These are phyloP conservation scores for Spatulosminthurus flaviceps DNA, from an alignment of 2,888 invertebrate species.

Conservation along the genomic window DNA sequence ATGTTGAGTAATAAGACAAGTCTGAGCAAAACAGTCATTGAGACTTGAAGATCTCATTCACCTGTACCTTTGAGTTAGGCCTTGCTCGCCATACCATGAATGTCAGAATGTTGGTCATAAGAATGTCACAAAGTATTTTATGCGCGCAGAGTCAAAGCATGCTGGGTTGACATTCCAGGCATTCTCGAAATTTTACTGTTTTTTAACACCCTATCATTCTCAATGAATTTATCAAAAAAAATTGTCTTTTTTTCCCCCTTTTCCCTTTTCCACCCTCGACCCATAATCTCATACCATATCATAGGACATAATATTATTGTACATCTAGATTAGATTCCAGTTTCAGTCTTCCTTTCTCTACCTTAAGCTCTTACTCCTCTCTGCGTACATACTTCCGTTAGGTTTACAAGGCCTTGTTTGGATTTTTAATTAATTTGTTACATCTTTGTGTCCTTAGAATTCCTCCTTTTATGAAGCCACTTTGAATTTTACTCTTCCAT, in stretches of 20 bases:
- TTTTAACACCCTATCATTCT: constrained; percentile 38
- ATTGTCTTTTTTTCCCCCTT: constrained; percentile 3
- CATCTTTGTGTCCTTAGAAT: too few species aligned
- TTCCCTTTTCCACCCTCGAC: background rate
- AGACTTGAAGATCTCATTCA: constrained; percentile 28
- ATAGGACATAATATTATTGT: too few species aligned
- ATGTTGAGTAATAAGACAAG: too few species aligned
- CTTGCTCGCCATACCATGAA: constrained; percentile 7
- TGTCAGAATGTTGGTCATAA: constrained; percentile 27
- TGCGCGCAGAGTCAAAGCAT: constrained; percentile 22
- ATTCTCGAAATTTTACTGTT: constrained; percentile 36
- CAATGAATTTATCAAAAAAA: constrained; percentile 38
- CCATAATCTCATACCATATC: too few species aligned
- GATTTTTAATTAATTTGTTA: constrained; percentile 1
- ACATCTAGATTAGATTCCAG: too few species aligned
- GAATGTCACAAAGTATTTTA: constrained; percentile 44
- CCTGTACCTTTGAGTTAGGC: background rate
- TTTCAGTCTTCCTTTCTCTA: background rate
- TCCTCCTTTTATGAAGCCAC: too few species aligned
- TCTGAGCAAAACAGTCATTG: constrained; percentile 38
- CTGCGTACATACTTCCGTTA: background rate
- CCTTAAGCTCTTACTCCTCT: too few species aligned
- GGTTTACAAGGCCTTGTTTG: background rate
- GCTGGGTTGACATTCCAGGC: constrained; percentile 33
- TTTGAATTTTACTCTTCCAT: too few species aligned